Evolutionary conservation across 1,140 invertebrate genomes (phyloP).

Genomic region (Plodia interpunctella): DNA sequence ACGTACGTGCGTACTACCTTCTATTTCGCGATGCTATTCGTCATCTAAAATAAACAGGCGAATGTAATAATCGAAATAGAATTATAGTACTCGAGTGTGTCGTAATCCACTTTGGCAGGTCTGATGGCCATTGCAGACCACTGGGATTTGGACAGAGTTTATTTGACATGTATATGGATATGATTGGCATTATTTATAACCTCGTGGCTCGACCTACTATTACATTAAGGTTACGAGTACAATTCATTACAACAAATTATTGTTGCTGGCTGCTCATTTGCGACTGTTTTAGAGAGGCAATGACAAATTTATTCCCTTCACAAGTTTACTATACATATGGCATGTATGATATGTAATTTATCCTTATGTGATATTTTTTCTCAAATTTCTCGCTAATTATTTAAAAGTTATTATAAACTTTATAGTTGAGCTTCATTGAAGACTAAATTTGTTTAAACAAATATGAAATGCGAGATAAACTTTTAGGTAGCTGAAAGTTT

Average conservation of each 20-base stretch:
- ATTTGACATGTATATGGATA: conserved; percentile 26
- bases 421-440: no score
- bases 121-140: conserved; percentile 35
- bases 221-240: neutral
- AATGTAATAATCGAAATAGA: conserved; percentile 76
- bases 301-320: no score
- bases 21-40: neutral
- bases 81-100: conserved; percentile 66
- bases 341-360: no score
- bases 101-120: conserved; percentile 67
- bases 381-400: no score
- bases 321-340: no score
- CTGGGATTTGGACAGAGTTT: conserved; percentile 39
- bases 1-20: neutral
- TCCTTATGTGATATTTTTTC: no score
- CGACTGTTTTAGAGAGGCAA: no score
- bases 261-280: no score
- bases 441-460: neutral
- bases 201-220: neutral
- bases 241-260: neutral
- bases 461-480: neutral
- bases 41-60: conserved; percentile 58
- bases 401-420: no score
- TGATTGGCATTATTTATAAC: neutral
- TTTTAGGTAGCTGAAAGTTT: no score